Evolutionary conservation across 2,888 invertebrate genomes (phyloP), one percentile per base, ranked within the genome.

Genomic region (Pachydiplax longipennis): DNA sequence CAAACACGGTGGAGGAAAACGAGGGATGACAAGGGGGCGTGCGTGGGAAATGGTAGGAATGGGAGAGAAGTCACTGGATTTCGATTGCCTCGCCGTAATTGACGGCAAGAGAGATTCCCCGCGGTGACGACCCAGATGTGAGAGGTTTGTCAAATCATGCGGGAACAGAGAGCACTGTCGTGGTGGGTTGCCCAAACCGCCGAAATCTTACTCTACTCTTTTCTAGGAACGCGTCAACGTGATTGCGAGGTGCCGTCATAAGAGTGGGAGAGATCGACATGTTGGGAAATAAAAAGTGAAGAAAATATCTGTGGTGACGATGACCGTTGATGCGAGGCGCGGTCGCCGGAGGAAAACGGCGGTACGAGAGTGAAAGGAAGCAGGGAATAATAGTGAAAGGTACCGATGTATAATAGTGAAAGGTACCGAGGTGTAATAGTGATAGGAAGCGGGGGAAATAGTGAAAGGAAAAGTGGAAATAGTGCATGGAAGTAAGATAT

Each of bases 81-180:
- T 65, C 87, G 87, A 87, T 87, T 61, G 87, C 82, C 83, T 18
- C 61, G 87, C 18, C 35, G 87, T 87, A 87, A 87, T 87, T 87
- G 87, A 87, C 87, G 87, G 40, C 12, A 18, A 22, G 58, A 53
- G 83, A 65, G 87, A 87, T 61, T 61, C 87, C 87, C 61, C 61
- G n/a, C 61, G 65, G 61, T 65, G 87, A 65, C 61, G 87, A 87
- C 87, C 37, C 87, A n/a, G 87, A 87, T 87, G 87, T 65, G 87
- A 87, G 87, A 65, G 87, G 87, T 61, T 87, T 87, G 87, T 87
- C 87, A 87, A 87, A 61, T 87, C 87, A 87, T 61, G 37, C 37
- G 61, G 25, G 40, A n/a, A n/a, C 25, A n/a, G 22, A 48, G 44
- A 15, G 40, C n/a, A n/a, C 37, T 44, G 44, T 31, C 25, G 61